Conservation (phyloP, 2,888 invertebrate species). For the Tortrix viridana region DNA sequence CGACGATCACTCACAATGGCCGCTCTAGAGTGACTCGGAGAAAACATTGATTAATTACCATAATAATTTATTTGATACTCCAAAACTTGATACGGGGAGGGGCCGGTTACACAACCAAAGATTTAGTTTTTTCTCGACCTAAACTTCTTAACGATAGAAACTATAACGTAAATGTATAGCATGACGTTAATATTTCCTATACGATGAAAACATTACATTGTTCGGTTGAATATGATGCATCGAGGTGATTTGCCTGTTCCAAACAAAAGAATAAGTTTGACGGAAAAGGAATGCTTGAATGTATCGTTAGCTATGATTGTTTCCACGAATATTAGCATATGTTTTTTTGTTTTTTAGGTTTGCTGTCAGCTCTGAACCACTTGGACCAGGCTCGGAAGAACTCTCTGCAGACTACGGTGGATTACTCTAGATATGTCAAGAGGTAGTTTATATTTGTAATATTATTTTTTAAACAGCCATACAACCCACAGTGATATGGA, state of each 20-base stretch:
- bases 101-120: slow-evolving; percentile 70
- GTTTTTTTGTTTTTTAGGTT: slow-evolving; percentile 61
- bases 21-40: slow-evolving; percentile 78
- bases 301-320: slow-evolving; percentile 74
- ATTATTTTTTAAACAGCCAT: slow-evolving; percentile 33
- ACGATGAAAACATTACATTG: slow-evolving; percentile 79
- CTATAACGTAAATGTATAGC: slow-evolving; percentile 62
- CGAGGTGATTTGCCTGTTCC: slow-evolving; percentile 78
- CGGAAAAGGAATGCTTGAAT: slow-evolving; percentile 73
- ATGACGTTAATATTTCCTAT: slow-evolving; percentile 65
- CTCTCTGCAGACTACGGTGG: slow-evolving; percentile 87
- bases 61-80: slow-evolving; percentile 85
- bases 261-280: slow-evolving; percentile 81
- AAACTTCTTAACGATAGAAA: slow-evolving; percentile 58
- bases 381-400: slow-evolving; percentile 81
- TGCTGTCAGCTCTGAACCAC: slow-evolving; percentile 78
- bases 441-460: slow-evolving; percentile 70
- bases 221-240: slow-evolving; percentile 78
- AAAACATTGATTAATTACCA: slow-evolving; percentile 85
- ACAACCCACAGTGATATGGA: slow-evolving; percentile 26
- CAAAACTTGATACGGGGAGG: slow-evolving; percentile 79
- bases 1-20: slow-evolving; percentile 81
- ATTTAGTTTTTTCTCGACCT: slow-evolving; percentile 71
- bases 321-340: slow-evolving; percentile 72
- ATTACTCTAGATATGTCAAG: slow-evolving; percentile 95